Percentiles rank a stretch among this genome's conserved stretches.
Evolutionary conservation across 2,888 invertebrate species (phyloP).

Genomic region (Branchellion lobata): DNA sequence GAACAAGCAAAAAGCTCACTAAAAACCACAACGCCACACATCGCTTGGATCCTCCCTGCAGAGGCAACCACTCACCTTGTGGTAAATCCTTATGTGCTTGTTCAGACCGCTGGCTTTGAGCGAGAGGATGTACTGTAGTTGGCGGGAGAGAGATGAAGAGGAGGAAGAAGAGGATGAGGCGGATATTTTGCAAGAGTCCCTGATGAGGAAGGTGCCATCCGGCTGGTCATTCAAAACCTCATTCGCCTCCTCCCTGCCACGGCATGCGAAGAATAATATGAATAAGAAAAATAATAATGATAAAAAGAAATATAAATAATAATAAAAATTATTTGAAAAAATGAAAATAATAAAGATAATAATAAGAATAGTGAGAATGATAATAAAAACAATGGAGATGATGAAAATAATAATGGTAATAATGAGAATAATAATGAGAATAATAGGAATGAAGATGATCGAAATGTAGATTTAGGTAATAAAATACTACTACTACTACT

Average conservation of each 20-base stretch:
- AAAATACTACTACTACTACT: too few species aligned
- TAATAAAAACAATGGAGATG: too few species aligned
- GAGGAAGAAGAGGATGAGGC: constrained; percentile 79
- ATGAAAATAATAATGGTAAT: too few species aligned
- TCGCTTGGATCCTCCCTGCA: too few species aligned
- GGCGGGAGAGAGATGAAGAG: constrained; percentile 69
- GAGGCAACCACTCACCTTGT: constrained; percentile 62
- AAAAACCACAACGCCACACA: not conserved
- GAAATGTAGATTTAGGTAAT: not conserved
- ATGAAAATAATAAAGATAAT: too few species aligned
- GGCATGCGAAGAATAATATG: not conserved
- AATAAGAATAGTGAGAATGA: too few species aligned
- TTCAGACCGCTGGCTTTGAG: constrained; percentile 87
- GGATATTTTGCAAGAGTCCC: constrained; percentile 84
- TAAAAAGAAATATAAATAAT: too few species aligned
- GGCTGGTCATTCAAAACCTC: constrained; percentile 84
- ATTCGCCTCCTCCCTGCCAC: constrained; percentile 83
- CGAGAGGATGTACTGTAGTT: constrained; percentile 85
- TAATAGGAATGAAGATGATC: not conserved
- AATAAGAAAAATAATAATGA: too few species aligned
- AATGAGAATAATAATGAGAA: too few species aligned
- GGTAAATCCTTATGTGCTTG: constrained; percentile 91
- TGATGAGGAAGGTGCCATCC: constrained; percentile 93
- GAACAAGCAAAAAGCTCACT: not conserved
- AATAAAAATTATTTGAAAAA: too few species aligned